Evolutionary conservation across 1,140 invertebrate species (phyloP).

Genomic region (Zaprionus inermis): DNA sequence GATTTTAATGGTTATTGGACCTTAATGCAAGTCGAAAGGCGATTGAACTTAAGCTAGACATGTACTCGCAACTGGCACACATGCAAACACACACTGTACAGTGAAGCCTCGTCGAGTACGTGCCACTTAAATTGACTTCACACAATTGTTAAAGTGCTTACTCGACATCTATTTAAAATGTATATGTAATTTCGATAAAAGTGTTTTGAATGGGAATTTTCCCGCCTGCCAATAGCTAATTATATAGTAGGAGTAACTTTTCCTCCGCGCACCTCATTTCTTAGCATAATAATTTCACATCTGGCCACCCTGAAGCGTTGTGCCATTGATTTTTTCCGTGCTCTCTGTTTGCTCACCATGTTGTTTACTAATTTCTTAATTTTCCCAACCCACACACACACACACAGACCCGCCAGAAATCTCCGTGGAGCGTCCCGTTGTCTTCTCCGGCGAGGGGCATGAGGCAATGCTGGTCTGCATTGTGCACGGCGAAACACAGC

Average conservation of each 20-base stretch:
- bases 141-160: conserved; percentile 70
- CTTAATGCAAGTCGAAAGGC: conserved; percentile 49
- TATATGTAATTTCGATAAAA: conserved; percentile 71
- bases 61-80: conserved; percentile 23
- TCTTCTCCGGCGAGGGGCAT: conserved; percentile 88
- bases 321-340: conserved; percentile 9
- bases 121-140: conserved; percentile 44
- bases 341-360: conserved; percentile 34
- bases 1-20: conserved; percentile 74
- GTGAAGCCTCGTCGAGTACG: conserved; percentile 4
- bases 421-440: conserved; percentile 87
- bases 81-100: conserved; percentile 13
- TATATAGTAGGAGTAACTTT: conserved; percentile 32
- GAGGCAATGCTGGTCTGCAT: conserved; percentile 89
- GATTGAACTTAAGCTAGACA: conserved; percentile 33
- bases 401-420: conserved; percentile 87
- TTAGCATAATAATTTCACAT: not conserved
- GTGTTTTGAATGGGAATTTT: conserved; percentile 6
- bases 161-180: conserved; percentile 77
- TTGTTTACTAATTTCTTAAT: conserved; percentile 77
- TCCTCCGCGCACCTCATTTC: not conserved
- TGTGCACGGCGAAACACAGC: conserved; percentile 88
- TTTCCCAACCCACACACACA: conserved; percentile 38
- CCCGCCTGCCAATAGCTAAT: conserved; percentile 51
- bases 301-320: conserved; percentile 1